Evolutionary conservation across 1,140 invertebrate genomes (phyloP).

Genomic region (Drosophila repleta): DNA sequence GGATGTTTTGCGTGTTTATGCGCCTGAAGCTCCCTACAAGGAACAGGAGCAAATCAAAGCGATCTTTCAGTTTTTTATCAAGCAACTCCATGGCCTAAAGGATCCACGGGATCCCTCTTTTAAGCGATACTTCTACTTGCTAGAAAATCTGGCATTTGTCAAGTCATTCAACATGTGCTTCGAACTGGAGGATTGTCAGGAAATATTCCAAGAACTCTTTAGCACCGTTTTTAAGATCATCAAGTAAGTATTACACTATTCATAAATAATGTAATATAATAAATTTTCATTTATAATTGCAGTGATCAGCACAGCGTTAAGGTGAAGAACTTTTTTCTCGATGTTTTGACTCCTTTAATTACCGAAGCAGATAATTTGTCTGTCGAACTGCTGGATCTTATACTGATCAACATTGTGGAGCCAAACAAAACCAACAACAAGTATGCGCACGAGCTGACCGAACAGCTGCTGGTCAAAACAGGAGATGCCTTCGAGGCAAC

Average conservation of each 20-base stretch:
- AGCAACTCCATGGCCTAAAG: conserved; percentile 95
- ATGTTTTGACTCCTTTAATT: conserved; percentile 96
- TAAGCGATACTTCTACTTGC: conserved; percentile 98
- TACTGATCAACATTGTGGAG: conserved; percentile 97
- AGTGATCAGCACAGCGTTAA: conserved; percentile 98
- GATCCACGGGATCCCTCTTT: conserved; percentile 99
- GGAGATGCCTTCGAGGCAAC: conserved; percentile 96
- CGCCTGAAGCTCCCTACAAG: conserved; percentile 99
- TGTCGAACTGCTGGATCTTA: conserved; percentile 96
- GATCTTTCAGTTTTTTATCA: conserved; percentile 98
- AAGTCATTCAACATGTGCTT: conserved; percentile 99
- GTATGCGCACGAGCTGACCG: conserved; percentile 95
- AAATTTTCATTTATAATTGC: conserved; percentile 58
- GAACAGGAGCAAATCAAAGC: conserved; percentile 95
- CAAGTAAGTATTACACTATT: conserved; percentile 87
- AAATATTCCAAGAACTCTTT: conserved; percentile 97
- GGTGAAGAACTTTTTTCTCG: conserved; percentile 98
- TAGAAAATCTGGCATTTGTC: conserved; percentile 98
- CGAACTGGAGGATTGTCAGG: conserved; percentile 98
- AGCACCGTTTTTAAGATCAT: conserved; percentile 98
- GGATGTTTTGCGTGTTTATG: conserved; percentile 98
- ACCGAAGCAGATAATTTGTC: conserved; percentile 97
- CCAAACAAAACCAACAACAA: conserved; percentile 96
- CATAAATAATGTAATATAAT: conserved; percentile 2
- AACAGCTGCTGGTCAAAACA: conserved; percentile 95